Conservation (phyloP, 2,888 invertebrate species). For the Sesia apiformis region DNA sequence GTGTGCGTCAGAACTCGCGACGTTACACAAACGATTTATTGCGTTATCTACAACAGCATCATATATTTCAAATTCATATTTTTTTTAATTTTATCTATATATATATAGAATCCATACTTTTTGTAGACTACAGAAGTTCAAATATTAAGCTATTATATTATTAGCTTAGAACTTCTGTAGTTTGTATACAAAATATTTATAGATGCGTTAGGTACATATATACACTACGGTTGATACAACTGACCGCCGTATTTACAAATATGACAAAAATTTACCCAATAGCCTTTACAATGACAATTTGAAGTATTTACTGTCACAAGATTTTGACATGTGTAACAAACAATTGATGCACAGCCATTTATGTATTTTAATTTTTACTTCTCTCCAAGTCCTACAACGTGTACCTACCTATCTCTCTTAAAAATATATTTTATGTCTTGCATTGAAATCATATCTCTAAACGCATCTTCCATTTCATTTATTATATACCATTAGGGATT, state of each 20-base stretch:
- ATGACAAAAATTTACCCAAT: conserved; percentile 32
- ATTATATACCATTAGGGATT: conserved; percentile 10
- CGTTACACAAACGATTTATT: conserved; percentile 17
- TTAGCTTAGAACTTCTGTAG: no score
- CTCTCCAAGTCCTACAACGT: conserved; percentile 49
- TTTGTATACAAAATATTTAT: no score
- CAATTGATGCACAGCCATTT: neutral
- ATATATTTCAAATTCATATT: no score
- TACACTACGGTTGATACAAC: no score
- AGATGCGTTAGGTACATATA: no score
- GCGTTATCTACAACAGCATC: conserved; percentile 11
- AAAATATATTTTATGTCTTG: conserved; percentile 33
- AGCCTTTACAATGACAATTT: conserved; percentile 24
- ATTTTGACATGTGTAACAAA: conserved; percentile 36
- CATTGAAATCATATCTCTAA: conserved; percentile 31
- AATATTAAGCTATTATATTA: no score
- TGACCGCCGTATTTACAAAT: no score
- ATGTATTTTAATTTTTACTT: conserved; percentile 19
- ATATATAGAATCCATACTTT: no score
- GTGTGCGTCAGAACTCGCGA: conserved; percentile 11
- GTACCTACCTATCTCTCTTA: conserved; percentile 39
- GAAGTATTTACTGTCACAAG: conserved; percentile 16
- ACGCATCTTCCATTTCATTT: conserved; percentile 26
- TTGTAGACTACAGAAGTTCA: no score
- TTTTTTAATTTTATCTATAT: no score